Evolutionary conservation across 2,797 vertebrate genomes (phyloP).

Genomic region (Huso huso): DNA sequence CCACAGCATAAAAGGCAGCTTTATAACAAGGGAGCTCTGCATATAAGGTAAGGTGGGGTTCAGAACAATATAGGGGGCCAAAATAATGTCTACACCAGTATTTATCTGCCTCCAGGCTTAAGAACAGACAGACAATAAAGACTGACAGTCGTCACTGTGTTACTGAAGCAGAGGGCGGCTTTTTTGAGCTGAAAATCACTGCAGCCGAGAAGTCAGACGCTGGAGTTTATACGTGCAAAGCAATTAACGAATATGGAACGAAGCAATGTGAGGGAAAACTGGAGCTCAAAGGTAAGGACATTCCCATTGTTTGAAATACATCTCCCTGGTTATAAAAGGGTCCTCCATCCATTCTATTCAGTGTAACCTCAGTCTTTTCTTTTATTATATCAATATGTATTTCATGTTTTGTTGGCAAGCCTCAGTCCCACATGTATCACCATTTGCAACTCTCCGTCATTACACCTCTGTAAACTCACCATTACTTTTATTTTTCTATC

Average conservation of each 20-base stretch:
- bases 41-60: neutral
- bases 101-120: conserved; percentile 63
- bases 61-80: neutral
- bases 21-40: neutral
- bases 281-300: conserved; percentile 79
- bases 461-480: no score
- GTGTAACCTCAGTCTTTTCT: no score
- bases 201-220: conserved; percentile 69
- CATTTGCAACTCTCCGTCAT: no score
- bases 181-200: conserved; percentile 75
- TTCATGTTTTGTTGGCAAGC: no score
- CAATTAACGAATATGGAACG: conserved; percentile 92
- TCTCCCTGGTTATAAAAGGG: no score
- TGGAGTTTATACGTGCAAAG: conserved; percentile 89
- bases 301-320: no score
- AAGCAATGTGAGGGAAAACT: conserved; percentile 87
- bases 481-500: no score
- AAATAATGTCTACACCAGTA: neutral
- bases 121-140: conserved; percentile 87
- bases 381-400: no score
- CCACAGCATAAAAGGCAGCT: neutral
- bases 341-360: no score
- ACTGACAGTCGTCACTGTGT: conserved; percentile 69
- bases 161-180: conserved; percentile 62
- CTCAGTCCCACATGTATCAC: no score